Percentiles rank a stretch among this genome's conserved stretches.
These are phyloP conservation scores for Paguma larvata DNA, from an alignment of 2,797 vertebrate species.

Conservation along the genomic window DNA sequence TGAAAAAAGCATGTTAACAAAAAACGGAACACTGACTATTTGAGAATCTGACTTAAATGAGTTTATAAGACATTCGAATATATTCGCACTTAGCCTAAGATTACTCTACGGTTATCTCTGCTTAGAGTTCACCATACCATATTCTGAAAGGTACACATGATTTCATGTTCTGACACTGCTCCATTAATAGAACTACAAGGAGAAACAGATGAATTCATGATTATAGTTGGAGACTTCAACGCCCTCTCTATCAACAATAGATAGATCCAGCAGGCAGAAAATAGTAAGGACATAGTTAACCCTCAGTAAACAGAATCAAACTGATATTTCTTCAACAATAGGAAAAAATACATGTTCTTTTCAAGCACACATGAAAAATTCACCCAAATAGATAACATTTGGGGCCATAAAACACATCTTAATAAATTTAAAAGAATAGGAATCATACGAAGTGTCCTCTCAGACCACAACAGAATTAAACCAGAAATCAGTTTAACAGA, in stretches of 20 bases:
- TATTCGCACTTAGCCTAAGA: neutral
- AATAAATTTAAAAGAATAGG: neutral
- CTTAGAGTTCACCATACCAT: neutral
- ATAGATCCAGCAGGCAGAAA: neutral
- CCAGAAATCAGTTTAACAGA: neutral
- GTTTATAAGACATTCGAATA: neutral
- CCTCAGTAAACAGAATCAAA: neutral
- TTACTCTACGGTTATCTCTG: neutral
- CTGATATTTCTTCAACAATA: neutral
- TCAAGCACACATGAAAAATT: neutral
- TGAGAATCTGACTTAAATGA: neutral
- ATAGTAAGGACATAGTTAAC: neutral
- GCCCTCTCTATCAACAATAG: neutral
- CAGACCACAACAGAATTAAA: neutral
- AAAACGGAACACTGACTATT: neutral
- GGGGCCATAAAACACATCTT: neutral
- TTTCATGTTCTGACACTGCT: neutral
- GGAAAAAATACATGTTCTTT: neutral
- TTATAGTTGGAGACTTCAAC: neutral
- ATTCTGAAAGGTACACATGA: neutral
- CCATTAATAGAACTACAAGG: neutral
- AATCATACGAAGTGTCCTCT: neutral
- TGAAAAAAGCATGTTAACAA: constrained; percentile 3
- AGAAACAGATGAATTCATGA: neutral
- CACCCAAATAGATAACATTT: neutral